These are phyloP conservation scores for Agelaius phoeniceus DNA, from an alignment of 2,113 vertebrate species.

Conservation along the genomic window DNA sequence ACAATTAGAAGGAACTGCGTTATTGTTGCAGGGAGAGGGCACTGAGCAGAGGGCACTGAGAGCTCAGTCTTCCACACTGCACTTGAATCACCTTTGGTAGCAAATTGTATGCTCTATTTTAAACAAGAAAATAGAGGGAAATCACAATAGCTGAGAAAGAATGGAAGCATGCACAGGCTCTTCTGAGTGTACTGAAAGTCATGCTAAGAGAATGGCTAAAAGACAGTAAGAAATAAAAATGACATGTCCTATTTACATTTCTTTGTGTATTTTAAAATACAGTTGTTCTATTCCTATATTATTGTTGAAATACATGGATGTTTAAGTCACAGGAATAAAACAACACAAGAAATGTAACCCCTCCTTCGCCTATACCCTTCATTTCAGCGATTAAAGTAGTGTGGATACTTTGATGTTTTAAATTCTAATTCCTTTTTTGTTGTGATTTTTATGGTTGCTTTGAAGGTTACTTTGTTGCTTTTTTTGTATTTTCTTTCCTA, in stretches of 20 bases:
- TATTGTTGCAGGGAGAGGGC: conserved; percentile 45
- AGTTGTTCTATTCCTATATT: conserved; percentile 3
- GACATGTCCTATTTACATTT: conserved; percentile 22
- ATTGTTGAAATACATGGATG: conserved; percentile 16
- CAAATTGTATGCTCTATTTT: conserved; percentile 50
- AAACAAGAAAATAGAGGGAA: conserved; percentile 43
- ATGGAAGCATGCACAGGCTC: background rate
- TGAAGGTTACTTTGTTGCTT: conserved; percentile 59
- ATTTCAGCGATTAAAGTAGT: conserved; percentile 37
- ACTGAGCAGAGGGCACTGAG: conserved; percentile 43
- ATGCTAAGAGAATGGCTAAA: background rate
- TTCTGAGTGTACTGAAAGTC: conserved; percentile 6
- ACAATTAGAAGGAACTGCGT: conserved; percentile 68
- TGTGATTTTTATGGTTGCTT: conserved; percentile 64
- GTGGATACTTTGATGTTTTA: conserved; percentile 62
- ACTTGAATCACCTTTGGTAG: conserved; percentile 22
- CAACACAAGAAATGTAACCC: background rate
- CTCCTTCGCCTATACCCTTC: background rate
- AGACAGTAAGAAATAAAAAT: conserved; percentile 27
- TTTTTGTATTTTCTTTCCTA: conserved; percentile 60
- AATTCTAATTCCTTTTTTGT: conserved; percentile 64
- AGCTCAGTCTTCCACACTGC: conserved; percentile 15
- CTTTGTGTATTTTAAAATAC: conserved; percentile 39
- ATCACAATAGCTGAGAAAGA: conserved; percentile 2
- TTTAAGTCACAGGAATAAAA: background rate